A percentile compares a stretch with the other conserved stretches of the same genome.
These are phyloP conservation scores for Leucophenga maculata DNA, from an alignment of 2,888 invertebrate species.

Conservation along the genomic window DNA sequence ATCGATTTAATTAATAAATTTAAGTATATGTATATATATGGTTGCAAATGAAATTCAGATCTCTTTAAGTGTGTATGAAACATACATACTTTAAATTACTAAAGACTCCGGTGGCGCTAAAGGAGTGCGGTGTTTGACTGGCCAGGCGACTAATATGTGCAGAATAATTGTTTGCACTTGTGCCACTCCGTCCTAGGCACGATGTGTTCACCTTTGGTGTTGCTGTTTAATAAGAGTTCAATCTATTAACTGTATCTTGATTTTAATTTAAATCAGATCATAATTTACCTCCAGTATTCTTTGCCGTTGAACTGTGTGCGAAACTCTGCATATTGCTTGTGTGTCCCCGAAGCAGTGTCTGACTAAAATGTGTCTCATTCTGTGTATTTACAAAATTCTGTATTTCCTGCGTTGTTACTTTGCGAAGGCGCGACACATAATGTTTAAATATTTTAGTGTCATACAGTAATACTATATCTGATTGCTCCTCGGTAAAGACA, in stretches of 20 bases:
- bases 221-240: slow-evolving; percentile 37
- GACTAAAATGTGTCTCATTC: slow-evolving; percentile 69
- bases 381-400: slow-evolving; percentile 74
- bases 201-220: slow-evolving; percentile 55
- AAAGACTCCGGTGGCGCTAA: slow-evolving; percentile 54
- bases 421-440: slow-evolving; percentile 86
- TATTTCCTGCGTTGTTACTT: slow-evolving; percentile 82
- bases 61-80: too few relatives aligned
- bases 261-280: neutral
- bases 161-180: slow-evolving; percentile 55
- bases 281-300: slow-evolving; percentile 56
- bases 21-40: slow-evolving; percentile 5
- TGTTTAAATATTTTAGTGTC: slow-evolving; percentile 85
- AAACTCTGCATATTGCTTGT: slow-evolving; percentile 48
- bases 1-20: slow-evolving; percentile 7
- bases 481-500: slow-evolving; percentile 83
- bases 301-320: slow-evolving; percentile 55
- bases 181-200: slow-evolving; percentile 55
- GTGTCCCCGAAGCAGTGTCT: slow-evolving; percentile 49
- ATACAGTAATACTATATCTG: slow-evolving; percentile 87
- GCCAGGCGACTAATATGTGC: slow-evolving; percentile 57
- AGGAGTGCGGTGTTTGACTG: slow-evolving; percentile 60
- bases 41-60: neutral
- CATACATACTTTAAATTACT: slow-evolving; percentile 64
- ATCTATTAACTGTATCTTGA: neutral